Conservation (phyloP, 2,888 invertebrate genomes). For the Aphodius granarius region DNA sequence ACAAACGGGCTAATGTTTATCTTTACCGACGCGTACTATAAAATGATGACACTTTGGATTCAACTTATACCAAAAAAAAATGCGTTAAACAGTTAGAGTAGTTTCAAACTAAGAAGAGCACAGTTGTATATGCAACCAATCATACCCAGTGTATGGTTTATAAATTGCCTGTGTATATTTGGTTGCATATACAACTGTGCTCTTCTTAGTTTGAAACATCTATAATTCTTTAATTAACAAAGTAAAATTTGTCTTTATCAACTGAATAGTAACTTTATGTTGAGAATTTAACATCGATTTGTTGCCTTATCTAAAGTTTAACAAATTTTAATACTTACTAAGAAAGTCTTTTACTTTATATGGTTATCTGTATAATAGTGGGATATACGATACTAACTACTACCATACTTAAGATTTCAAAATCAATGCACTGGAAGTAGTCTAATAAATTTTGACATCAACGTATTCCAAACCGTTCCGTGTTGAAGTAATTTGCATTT, state of each 20-base stretch:
- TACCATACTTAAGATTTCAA: not conserved
- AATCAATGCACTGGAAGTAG: not conserved
- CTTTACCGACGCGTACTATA: not conserved
- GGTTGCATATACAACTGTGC: no score
- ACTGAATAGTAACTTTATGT: no score
- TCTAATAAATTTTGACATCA: not conserved
- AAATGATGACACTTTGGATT: not conserved
- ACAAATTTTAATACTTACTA: not conserved
- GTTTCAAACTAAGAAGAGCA: no score
- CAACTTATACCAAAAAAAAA: not conserved
- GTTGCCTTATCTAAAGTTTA: not conserved
- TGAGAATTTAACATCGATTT: not conserved
- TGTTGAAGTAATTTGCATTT: not conserved
- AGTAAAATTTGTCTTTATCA: no score
- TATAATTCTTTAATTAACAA: no score
- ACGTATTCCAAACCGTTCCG: not conserved
- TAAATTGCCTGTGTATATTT: no score
- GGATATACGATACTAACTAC: not conserved
- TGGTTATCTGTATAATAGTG: not conserved
- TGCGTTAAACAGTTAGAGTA: no score
- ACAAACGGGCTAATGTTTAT: not conserved
- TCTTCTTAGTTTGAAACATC: no score
- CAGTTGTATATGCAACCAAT: no score
- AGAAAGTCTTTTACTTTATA: not conserved
- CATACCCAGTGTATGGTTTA: no score